Evolutionary conservation across 2,888 invertebrate genomes (phyloP).

Genomic region (Melinopterus prodromus): DNA sequence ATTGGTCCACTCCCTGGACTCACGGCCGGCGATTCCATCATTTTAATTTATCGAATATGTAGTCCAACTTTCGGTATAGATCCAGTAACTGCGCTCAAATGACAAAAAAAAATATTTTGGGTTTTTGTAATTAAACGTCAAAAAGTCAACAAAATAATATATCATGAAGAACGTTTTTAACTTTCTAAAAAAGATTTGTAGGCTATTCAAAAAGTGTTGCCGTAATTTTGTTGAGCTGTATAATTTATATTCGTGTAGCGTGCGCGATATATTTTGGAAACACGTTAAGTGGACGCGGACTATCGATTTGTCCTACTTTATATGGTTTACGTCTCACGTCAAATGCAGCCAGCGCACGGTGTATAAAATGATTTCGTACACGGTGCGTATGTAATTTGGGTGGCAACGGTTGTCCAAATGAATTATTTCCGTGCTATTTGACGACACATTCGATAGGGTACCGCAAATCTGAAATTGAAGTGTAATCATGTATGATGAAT

Average conservation of each 20-base stretch:
- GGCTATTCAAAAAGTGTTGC: no score
- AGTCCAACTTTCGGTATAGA: no score
- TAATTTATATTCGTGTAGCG: background rate
- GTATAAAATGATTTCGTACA: background rate
- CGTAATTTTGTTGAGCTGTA: background rate
- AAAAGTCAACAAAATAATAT: no score
- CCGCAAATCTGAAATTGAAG: constrained; percentile 4
- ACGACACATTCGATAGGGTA: background rate
- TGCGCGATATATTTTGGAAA: background rate
- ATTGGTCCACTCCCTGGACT: no score
- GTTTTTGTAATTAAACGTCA: no score
- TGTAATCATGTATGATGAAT: background rate
- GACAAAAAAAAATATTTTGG: no score
- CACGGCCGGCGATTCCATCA: no score
- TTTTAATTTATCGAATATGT: no score
- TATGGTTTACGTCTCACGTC: background rate
- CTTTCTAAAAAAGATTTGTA: no score
- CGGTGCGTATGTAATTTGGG: background rate
- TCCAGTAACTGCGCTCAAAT: no score
- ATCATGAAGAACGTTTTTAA: no score
- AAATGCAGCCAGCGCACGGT: background rate
- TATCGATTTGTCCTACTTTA: constrained; percentile 4
- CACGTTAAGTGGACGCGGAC: background rate
- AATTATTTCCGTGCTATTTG: background rate
- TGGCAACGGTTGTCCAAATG: background rate